A percentile compares a stretch with the other conserved stretches of the same genome.
Conservation (phyloP, 2,113 vertebrate species). For the Pycnonotus jocosus region DNA sequence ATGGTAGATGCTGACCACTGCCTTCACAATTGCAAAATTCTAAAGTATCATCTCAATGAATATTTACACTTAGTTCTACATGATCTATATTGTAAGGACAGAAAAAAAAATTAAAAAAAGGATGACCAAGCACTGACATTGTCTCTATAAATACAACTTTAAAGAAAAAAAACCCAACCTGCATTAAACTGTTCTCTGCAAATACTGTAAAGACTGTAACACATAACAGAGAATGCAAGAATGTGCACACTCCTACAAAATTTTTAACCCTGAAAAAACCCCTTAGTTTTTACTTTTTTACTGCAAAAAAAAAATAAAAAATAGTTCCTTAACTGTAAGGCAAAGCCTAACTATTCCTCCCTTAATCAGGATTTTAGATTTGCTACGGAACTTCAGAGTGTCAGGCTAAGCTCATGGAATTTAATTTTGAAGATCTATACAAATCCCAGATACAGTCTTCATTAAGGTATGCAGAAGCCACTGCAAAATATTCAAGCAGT, state of each 20-base stretch:
- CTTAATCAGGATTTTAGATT: background rate
- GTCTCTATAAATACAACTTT: slow-evolving; percentile 1
- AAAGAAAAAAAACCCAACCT: background rate
- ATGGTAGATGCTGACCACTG: background rate
- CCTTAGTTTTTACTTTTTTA: background rate
- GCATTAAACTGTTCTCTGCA: background rate
- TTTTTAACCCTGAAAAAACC: background rate
- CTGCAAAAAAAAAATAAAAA: background rate
- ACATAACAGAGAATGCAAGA: background rate
- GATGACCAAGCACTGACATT: background rate
- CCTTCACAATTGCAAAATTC: background rate
- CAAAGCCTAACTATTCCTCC: background rate
- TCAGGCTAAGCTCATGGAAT: background rate
- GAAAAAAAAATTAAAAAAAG: background rate
- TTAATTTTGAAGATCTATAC: background rate
- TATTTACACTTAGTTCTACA: background rate
- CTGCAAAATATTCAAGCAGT: background rate
- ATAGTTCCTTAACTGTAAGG: background rate
- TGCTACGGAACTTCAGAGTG: background rate
- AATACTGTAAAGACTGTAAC: background rate
- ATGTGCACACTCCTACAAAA: background rate
- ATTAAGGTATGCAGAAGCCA: background rate
- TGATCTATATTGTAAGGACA: background rate
- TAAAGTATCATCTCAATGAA: background rate
- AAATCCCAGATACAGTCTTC: background rate